Conservation (phyloP, 2,113 vertebrate genomes). For the Himantopus leucocephalus region DNA sequence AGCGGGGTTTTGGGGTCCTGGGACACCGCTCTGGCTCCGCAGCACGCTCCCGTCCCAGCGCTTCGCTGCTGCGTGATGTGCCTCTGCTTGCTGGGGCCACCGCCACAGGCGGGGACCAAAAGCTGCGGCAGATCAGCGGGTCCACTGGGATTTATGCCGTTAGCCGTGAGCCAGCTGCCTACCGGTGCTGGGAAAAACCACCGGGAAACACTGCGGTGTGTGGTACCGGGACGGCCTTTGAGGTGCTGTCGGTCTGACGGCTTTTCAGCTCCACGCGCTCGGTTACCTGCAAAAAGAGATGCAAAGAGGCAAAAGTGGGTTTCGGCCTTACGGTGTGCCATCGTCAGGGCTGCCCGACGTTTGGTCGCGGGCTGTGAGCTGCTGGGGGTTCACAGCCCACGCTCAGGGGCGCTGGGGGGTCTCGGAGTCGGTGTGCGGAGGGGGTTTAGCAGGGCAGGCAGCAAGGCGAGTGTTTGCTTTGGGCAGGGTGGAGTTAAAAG, state of each 20-base stretch:
- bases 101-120: background rate
- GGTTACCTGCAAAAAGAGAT: background rate
- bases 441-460: background rate
- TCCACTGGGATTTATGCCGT: background rate
- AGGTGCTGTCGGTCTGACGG: background rate
- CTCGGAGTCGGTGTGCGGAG: accelerated
- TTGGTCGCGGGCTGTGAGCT: background rate
- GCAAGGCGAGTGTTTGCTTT: background rate
- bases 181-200: background rate
- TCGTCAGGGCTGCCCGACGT: accelerated
- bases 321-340: background rate
- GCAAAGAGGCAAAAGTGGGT: background rate
- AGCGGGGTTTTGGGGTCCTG: background rate
- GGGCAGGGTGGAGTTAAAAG: background rate
- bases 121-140: too few relatives aligned
- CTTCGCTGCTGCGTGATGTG: background rate
- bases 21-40: background rate
- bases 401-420: background rate
- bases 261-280: background rate
- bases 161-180: background rate
- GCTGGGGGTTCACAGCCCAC: background rate
- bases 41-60: background rate
- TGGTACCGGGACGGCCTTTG: background rate
- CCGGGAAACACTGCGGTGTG: accelerated
- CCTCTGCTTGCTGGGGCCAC: background rate